Evolutionary conservation across 2,797 vertebrate genomes (phyloP), one percentile per base, ranked within the genome.

Genomic region (Somateria mollissima): DNA sequence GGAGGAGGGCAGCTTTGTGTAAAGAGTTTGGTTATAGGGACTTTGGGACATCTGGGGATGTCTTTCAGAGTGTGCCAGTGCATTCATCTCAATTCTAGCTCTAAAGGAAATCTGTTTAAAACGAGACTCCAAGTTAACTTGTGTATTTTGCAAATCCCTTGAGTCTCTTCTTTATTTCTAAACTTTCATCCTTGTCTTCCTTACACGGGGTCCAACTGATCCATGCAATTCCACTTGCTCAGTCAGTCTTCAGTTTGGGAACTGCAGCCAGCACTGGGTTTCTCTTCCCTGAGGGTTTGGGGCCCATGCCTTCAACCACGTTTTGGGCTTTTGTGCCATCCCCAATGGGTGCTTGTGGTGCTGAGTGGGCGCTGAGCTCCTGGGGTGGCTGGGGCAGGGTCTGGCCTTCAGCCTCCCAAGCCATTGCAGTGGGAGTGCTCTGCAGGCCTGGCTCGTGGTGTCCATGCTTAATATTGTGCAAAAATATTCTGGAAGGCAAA

Each of bases 61-160:
- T 79, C 41, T 37, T 30, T 8, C 47, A 22, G 3, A 25, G 19
- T 7, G 41, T 37, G 45, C 51, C 32, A 3, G 0, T 2, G 17
- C n/a, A 1, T 1, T 1, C 25, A 12, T 1, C 71, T 43, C 3
- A 12, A 24, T 32, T 24, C 36, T 47, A 45, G 39, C 4, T 20
- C 41, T 3, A 3, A 47, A 36, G 60, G 30, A 28, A 15, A 10
- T 11, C 27, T 1, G 4, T n/a, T 56, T 3, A 1, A 0, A 32
- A 57, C 0, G 3, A 64, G 11, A 2, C 19, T 58, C 1, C 19
- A 18, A 39, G 34, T 10, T 19, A 0, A 7, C 0, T 8, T 2
- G 19, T 11, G 11, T 2, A 0, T 30, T 8, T 6, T 4, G 19
- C 7, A 43, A 13, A 2, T 10, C 24, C 8, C 10, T 41, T 1